phyloP scores from a whole-genome alignment of 2,888 invertebrate species.

The Habrosyne pyritoides region DNA sequence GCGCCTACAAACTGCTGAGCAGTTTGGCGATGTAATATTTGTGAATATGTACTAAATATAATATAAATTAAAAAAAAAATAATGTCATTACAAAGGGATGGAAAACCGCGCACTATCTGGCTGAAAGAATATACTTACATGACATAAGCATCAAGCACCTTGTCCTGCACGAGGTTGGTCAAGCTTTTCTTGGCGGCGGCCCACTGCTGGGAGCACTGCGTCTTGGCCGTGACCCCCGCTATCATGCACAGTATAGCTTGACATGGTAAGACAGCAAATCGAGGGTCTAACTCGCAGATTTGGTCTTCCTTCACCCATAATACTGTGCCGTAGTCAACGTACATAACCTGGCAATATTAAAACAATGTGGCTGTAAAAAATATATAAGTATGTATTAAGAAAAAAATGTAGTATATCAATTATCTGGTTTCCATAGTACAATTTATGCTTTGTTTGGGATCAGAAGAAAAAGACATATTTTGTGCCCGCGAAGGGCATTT shows the following conservation, averaged over 20 bases:
- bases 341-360: slow-evolving; percentile 74
- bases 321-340: slow-evolving; percentile 88
- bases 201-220: slow-evolving; percentile 43
- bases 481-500: too few species aligned
- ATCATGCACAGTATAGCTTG: slow-evolving; percentile 82
- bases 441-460: too few species aligned
- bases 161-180: slow-evolving; percentile 38
- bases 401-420: too few species aligned
- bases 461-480: too few species aligned
- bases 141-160: slow-evolving; percentile 48
- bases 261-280: slow-evolving; percentile 77
- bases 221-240: slow-evolving; percentile 65
- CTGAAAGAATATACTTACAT: slow-evolving; percentile 46
- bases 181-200: slow-evolving; percentile 49
- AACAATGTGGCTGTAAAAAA: too few species aligned
- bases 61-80: too few species aligned
- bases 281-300: slow-evolving; percentile 81
- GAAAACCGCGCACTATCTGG: not conserved
- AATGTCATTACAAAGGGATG: too few species aligned
- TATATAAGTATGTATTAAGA: too few species aligned
- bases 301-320: slow-evolving; percentile 76
- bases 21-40: too few species aligned
- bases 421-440: too few species aligned
- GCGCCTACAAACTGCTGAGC: too few species aligned
- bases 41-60: too few species aligned